A percentile compares a stretch with the other conserved stretches of the same genome.
These are phyloP conservation scores for Hylaeus anthracinus DNA, from an alignment of 1,140 invertebrate species.

Conservation along the genomic window DNA sequence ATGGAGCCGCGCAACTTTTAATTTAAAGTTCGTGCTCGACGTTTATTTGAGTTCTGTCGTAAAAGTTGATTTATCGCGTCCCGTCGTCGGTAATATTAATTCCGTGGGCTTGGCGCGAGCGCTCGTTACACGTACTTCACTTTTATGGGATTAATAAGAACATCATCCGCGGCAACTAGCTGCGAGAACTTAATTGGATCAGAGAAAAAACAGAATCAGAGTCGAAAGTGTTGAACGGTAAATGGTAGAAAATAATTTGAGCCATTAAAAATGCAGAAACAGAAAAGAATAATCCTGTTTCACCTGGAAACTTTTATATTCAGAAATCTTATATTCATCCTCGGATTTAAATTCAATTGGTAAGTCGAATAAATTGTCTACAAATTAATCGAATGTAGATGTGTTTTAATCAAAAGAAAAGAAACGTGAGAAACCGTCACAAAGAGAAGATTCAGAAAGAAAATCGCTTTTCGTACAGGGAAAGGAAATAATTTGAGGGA, in stretches of 20 bases:
- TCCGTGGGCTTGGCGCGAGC: conserved; percentile 41
- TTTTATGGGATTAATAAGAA: conserved; percentile 63
- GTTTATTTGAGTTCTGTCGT: conserved; percentile 61
- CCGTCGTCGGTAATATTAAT: conserved; percentile 62
- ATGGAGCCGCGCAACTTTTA: conserved; percentile 54
- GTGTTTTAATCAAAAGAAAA: no score
- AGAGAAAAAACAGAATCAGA: conserved; percentile 38
- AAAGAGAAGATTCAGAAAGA: no score
- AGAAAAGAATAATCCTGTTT: no score
- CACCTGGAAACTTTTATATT: no score
- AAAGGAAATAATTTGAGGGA: no score
- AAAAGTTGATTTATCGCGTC: conserved; percentile 65
- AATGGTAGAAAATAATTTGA: conserved; percentile 1
- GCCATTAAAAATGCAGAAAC: background rate
- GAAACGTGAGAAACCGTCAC: no score
- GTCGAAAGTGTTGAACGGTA: background rate
- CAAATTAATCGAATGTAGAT: no score
- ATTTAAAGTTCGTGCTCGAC: conserved; percentile 53
- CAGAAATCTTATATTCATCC: no score
- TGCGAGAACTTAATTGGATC: conserved; percentile 58
- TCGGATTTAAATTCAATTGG: no score
- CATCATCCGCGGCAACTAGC: conserved; percentile 49
- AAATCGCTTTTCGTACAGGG: no score
- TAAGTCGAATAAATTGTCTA: no score
- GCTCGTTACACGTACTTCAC: conserved; percentile 57